Percentiles rank a stretch among this genome's conserved stretches.
Evolutionary conservation across 2,888 invertebrate species (phyloP).

Genomic region (Rhopalosiphum nymphaeae): DNA sequence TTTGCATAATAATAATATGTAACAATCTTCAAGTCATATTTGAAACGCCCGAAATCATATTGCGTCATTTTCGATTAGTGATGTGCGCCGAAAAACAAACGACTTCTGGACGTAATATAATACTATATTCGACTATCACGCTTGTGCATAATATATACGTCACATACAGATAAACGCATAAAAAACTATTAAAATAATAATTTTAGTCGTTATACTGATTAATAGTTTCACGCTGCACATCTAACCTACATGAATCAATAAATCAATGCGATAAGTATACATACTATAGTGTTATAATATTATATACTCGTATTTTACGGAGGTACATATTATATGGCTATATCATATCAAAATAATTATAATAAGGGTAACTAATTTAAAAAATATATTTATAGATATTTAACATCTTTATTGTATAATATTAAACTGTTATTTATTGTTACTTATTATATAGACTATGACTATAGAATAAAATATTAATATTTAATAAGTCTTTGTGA

Average conservation of each 20-base stretch:
- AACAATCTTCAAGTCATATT: not conserved
- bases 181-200: not conserved
- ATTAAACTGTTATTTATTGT: not conserved
- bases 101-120: not conserved
- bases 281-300: not conserved
- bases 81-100: not conserved
- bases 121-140: not conserved
- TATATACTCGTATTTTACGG: not conserved
- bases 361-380: not conserved
- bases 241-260: not conserved
- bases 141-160: not conserved
- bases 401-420: not conserved
- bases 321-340: not conserved
- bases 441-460: not conserved
- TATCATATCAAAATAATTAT: not conserved
- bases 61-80: not conserved
- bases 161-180: not conserved
- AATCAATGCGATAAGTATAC: not conserved
- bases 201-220: not conserved
- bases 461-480: not conserved
- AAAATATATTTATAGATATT: not conserved
- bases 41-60: not conserved
- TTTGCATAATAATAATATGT: not conserved
- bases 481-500: not conserved
- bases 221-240: not conserved